Base-by-base conservation (phyloP, 2,888 invertebrate species). In the Andrena fulva region DNA sequence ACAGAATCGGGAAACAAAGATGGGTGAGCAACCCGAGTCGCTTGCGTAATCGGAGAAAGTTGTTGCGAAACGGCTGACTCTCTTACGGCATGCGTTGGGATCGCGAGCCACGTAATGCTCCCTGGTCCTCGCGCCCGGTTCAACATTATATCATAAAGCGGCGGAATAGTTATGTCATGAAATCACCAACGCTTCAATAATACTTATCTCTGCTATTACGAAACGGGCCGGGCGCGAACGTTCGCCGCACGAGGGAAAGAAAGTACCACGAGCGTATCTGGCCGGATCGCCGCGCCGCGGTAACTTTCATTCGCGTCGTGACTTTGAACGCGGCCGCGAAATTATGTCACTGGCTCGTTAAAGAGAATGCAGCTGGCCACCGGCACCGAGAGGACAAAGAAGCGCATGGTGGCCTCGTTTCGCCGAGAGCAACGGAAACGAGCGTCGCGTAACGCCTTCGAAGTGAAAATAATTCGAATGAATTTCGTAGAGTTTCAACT, bases 11-110 rank as follows among this genome's bases (percentile, higher is more conserved):
- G 67, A 76, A 89, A 89, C 86, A 89, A 90, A 89, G 91, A 89
- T 92, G 88, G 89, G 87, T 89, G 88, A 89, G 88, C 84, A 89
- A 90, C 89, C 90, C 80, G 56, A 85, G 64, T 16, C 42, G 59
- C 81, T 92, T 92, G 83, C 87, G 64, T 89, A 92, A 92, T 85
- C 72, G 90, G 92, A 90, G 92, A 92, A 92, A 92, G 92, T 82
- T 88, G 76, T 92, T 92, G 89, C 90, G 88, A 88, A 92, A 92
- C 87, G 35, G 70, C 80, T 35, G 78, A 69, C 54, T 73, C 63
- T 56, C 70, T 66, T 66, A 52, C 73, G 77, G 67, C 52, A 59
- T 74, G 62, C 50, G 63, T 54, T 42, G 62, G 48, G 56, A 67
- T 64, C 79, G 20, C n/a, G 63, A 62, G 63, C 84, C 72, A 78